Evolutionary conservation across 2,888 invertebrate genomes (phyloP).

Genomic region (Lasius fuliginosus): DNA sequence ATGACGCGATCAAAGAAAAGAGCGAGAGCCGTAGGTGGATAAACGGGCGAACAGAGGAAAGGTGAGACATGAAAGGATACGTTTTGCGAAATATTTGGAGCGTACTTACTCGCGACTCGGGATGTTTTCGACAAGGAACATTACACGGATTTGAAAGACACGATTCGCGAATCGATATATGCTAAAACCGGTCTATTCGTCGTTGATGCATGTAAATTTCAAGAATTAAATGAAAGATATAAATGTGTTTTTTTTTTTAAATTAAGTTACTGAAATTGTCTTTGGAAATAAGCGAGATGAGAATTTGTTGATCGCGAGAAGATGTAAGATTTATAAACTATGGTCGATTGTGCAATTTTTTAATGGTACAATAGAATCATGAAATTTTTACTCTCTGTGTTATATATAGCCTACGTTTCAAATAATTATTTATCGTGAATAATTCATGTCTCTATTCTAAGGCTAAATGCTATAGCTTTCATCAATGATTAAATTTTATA

Average conservation of each 20-base stretch:
- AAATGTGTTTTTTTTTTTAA: no score
- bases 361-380: neutral
- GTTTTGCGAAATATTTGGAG: slow-evolving; percentile 47
- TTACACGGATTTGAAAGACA: slow-evolving; percentile 45
- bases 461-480: neutral
- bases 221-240: neutral
- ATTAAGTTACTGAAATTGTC: neutral
- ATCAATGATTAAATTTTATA: neutral
- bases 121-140: slow-evolving; percentile 50
- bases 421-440: neutral
- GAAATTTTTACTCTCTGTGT: neutral
- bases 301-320: neutral
- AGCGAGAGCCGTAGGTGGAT: slow-evolving; percentile 43
- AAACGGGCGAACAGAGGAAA: slow-evolving; percentile 37
- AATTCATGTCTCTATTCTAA: neutral
- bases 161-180: slow-evolving; percentile 1
- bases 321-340: no score
- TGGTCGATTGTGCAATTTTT: no score
- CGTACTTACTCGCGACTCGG: slow-evolving; percentile 25
- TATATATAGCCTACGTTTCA: neutral
- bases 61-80: slow-evolving; percentile 49
- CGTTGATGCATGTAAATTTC: neutral
- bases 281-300: no score
- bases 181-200: neutral
- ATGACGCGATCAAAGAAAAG: slow-evolving; percentile 77